Evolutionary conservation across 2,888 invertebrate genomes (phyloP).

Genomic region (Drosophila mayaguana): DNA sequence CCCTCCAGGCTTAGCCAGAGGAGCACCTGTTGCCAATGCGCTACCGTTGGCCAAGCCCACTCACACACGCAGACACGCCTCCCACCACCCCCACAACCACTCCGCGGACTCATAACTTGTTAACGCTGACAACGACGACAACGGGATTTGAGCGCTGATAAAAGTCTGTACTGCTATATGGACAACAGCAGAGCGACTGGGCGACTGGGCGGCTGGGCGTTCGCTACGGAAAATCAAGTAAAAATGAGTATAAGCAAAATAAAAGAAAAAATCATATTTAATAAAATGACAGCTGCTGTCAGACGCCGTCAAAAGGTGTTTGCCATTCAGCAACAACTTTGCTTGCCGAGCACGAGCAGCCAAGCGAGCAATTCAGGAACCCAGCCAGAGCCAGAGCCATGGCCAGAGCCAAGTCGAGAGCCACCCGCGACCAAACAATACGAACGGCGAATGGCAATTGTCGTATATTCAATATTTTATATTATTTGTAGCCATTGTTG

Average conservation of each 20-base stretch:
- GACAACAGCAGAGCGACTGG: conserved; percentile 37
- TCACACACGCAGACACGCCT: neutral
- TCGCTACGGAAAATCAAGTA: conserved; percentile 42
- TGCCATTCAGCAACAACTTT: conserved; percentile 62
- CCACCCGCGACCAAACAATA: conserved; percentile 54
- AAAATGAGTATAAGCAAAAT: conserved; percentile 35
- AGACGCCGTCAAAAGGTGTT: conserved; percentile 78
- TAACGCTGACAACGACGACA: conserved; percentile 78
- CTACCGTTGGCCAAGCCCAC: conserved; percentile 48
- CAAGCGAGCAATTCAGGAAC: conserved; percentile 15
- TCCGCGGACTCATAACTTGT: conserved; percentile 70
- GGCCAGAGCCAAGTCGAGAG: conserved; percentile 15
- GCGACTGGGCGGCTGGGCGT: conserved; percentile 30
- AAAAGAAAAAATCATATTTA: conserved; percentile 73
- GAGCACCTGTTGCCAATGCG: conserved; percentile 71
- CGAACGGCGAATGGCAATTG: conserved; percentile 67
- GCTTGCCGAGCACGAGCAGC: conserved; percentile 71
- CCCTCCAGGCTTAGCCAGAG: conserved; percentile 39
- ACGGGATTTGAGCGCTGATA: conserved; percentile 79
- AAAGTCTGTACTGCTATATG: conserved; percentile 47
- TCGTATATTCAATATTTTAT: conserved; percentile 71
- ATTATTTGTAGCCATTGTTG: conserved; percentile 46
- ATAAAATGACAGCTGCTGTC: conserved; percentile 81
- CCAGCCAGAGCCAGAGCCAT: conserved; percentile 5
- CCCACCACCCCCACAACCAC: too few relatives aligned